Evolutionary conservation across 23 tunicate genomes (phyloP).

Genomic region (Phallusia fumigata): DNA sequence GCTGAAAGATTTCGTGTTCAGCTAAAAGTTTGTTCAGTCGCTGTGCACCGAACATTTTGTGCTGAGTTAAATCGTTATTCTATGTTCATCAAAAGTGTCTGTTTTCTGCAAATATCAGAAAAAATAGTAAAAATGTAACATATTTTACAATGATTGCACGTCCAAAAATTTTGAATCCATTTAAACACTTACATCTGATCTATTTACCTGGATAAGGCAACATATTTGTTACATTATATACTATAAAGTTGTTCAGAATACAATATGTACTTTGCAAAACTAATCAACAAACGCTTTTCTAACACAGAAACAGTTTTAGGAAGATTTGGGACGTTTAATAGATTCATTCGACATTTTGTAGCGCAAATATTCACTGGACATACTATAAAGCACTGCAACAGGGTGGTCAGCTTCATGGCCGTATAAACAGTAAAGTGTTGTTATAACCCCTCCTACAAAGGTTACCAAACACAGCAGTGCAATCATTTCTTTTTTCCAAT

Average conservation of each 20-base stretch:
- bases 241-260: too few relatives aligned
- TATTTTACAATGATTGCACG: too few relatives aligned
- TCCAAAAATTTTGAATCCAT: too few relatives aligned
- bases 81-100: background rate
- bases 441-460: background rate
- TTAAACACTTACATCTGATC: too few relatives aligned
- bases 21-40: conserved; percentile 5
- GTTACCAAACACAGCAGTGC: background rate
- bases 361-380: background rate
- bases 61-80: too few relatives aligned
- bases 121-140: background rate
- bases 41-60: background rate
- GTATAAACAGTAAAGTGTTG: background rate
- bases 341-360: background rate
- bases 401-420: background rate
- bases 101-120: background rate
- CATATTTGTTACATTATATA: too few relatives aligned
- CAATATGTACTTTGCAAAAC: too few relatives aligned
- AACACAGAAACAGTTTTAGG: too few relatives aligned
- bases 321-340: too few relatives aligned
- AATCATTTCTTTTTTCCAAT: background rate
- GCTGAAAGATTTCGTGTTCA: conserved; percentile 30
- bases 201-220: too few relatives aligned
- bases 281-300: too few relatives aligned
- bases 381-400: background rate